Percentiles rank a stretch among this genome's conserved stretches.
These are phyloP conservation scores for Lasioglossum calceatum DNA, from an alignment of 2,888 invertebrate species.

Conservation along the genomic window DNA sequence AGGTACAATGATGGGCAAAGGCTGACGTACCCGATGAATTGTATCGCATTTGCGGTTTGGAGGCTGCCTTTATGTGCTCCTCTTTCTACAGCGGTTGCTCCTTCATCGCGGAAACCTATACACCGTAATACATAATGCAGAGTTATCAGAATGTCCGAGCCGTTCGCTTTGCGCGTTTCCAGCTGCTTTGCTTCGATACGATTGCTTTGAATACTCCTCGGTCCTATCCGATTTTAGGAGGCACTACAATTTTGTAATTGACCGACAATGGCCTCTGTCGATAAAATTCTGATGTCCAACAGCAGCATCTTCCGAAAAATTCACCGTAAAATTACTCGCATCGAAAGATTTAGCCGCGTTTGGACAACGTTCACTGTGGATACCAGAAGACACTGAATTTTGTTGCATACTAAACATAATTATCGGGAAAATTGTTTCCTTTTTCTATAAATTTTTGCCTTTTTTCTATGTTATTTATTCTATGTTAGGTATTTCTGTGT, in stretches of 20 bases:
- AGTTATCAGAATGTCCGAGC: constrained; percentile 68
- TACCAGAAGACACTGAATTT: too few species aligned
- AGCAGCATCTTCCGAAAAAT: not conserved
- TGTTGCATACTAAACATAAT: too few species aligned
- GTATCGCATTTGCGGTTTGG: constrained; percentile 61
- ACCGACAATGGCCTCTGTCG: not conserved
- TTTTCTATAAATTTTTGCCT: too few species aligned
- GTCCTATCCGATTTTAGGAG: not conserved
- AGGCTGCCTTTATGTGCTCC: constrained; percentile 56
- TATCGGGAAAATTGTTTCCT: too few species aligned
- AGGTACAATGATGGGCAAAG: constrained; percentile 60
- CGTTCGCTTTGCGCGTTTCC: constrained; percentile 57
- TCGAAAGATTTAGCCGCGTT: not conserved
- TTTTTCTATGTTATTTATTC: too few species aligned
- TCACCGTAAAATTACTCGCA: not conserved
- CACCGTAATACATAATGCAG: constrained; percentile 55
- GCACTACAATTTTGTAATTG: not conserved
- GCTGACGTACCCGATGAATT: constrained; percentile 61
- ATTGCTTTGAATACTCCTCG: constrained; percentile 1
- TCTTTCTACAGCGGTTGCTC: constrained; percentile 39
- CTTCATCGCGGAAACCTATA: constrained; percentile 43
- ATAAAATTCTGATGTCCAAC: not conserved
- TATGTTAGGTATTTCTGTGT: too few species aligned
- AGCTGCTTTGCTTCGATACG: constrained; percentile 10
- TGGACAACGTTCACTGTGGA: too few species aligned